These are phyloP conservation scores for Rhynchonycteris naso DNA, from an alignment of 2,797 vertebrate species.

Conservation along the genomic window DNA sequence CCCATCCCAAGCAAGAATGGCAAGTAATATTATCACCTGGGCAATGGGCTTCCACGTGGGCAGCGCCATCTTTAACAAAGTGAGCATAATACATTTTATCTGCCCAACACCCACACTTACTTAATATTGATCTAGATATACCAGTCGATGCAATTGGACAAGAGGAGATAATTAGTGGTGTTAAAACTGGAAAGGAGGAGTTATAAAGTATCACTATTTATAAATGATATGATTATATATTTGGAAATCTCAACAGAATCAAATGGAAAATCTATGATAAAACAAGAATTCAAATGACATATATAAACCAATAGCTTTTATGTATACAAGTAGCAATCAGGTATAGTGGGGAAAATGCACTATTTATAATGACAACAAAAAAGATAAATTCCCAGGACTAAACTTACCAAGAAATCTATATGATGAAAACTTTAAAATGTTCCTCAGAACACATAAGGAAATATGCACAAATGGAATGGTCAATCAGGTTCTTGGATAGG, in stretches of 20 bases:
- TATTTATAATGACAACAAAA: neutral
- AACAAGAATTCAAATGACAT: conserved; percentile 8
- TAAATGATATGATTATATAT: conserved; percentile 9
- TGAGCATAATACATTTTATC: too few species aligned
- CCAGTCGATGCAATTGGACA: neutral
- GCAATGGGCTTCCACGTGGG: too few species aligned
- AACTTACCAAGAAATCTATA: conserved; percentile 19
- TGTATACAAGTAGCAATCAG: neutral
- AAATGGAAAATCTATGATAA: conserved; percentile 35
- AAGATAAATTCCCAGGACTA: conserved; percentile 4
- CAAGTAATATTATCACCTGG: too few species aligned
- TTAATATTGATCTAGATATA: neutral
- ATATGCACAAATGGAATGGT: conserved; percentile 1
- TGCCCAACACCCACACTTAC: too few species aligned
- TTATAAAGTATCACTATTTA: conserved; percentile 5
- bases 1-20: too few species aligned
- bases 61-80: too few species aligned
- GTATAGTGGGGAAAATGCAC: neutral
- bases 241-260: neutral
- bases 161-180: neutral
- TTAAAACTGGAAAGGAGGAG: conserved; percentile 33
- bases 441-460: neutral
- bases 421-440: conserved; percentile 1
- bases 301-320: neutral
- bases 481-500: neutral